Evolutionary conservation across 2,797 vertebrate species (phyloP).

Genomic region (Adrianichthys oophorus): DNA sequence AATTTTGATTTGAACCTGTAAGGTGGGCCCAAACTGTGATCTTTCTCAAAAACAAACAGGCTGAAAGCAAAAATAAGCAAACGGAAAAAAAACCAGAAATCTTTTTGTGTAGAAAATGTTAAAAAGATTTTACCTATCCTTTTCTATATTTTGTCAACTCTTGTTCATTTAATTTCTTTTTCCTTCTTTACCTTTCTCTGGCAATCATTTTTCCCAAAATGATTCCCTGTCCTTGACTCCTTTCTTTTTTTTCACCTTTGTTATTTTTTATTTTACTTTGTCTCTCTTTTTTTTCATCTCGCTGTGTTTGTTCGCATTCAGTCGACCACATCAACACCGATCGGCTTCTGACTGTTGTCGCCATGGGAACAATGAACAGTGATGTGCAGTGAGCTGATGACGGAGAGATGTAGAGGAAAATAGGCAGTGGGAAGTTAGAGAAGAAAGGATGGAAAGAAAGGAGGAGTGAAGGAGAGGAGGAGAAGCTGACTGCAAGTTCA

Average conservation of each 20-base stretch:
- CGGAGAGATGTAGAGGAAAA: conserved; percentile 8
- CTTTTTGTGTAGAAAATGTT: no score
- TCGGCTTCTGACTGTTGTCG: conserved; percentile 1
- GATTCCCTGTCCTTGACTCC: not conserved
- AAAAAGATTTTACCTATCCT: not conserved
- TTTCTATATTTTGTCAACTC: not conserved
- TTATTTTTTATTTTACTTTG: no score
- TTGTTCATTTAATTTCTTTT: not conserved
- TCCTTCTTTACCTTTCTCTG: no score
- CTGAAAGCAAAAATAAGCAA: not conserved
- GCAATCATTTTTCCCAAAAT: no score
- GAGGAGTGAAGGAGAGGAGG: conserved; percentile 9
- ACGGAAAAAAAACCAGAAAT: not conserved
- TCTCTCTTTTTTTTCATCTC: not conserved
- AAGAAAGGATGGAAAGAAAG: not conserved
- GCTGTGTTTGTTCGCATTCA: conserved; percentile 15
- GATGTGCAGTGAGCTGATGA: conserved; percentile 33
- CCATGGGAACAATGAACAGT: conserved; percentile 20
- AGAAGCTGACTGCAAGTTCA: conserved; percentile 18
- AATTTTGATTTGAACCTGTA: not conserved
- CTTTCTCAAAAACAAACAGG: not conserved
- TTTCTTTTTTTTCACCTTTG: no score
- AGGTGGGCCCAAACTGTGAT: not conserved
- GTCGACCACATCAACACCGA: conserved; percentile 15
- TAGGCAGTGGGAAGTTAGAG: not conserved